A percentile compares a stretch with the other conserved stretches of the same genome.
phyloP scores from a whole-genome alignment of 2,888 invertebrate genomes.

The Bombylius major region DNA sequence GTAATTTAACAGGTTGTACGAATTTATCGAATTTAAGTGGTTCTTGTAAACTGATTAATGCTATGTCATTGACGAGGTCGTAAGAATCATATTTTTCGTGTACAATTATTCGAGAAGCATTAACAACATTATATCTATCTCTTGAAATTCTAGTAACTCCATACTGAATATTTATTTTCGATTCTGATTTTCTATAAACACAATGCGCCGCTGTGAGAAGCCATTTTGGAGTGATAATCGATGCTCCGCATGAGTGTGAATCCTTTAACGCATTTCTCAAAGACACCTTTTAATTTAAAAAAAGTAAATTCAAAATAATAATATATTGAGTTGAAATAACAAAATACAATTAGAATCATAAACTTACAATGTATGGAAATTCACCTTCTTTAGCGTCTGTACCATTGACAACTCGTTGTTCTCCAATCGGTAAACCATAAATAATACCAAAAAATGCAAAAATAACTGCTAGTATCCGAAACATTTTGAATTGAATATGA shows the following conservation, averaged over 20 bases:
- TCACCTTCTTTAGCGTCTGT: constrained; percentile 21
- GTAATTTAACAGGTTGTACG: constrained; percentile 24
- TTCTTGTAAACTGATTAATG: constrained; percentile 22
- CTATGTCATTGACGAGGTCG: constrained; percentile 27
- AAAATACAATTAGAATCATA: too few species aligned
- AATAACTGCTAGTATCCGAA: too few species aligned
- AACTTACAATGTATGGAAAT: constrained; percentile 27
- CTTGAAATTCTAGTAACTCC: too few species aligned
- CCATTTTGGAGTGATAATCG: constrained; percentile 21
- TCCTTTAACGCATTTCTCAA: constrained; percentile 8
- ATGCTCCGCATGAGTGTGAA: constrained; percentile 24
- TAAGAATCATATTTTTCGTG: constrained; percentile 25
- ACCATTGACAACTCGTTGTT: constrained; percentile 28
- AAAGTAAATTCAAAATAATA: too few species aligned
- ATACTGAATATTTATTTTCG: too few species aligned
- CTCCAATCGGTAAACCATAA: background rate
- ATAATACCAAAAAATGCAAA: too few species aligned
- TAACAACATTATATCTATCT: too few species aligned
- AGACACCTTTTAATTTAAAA: constrained; percentile 17
- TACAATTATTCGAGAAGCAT: constrained; percentile 20
- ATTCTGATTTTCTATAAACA: too few species aligned
- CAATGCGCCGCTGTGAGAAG: too few species aligned
- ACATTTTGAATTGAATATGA: too few species aligned
- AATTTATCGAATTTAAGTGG: constrained; percentile 16
- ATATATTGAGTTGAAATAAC: background rate